Conservation (phyloP, 2,113 vertebrate genomes). For the Leuciscus idus region DNA sequence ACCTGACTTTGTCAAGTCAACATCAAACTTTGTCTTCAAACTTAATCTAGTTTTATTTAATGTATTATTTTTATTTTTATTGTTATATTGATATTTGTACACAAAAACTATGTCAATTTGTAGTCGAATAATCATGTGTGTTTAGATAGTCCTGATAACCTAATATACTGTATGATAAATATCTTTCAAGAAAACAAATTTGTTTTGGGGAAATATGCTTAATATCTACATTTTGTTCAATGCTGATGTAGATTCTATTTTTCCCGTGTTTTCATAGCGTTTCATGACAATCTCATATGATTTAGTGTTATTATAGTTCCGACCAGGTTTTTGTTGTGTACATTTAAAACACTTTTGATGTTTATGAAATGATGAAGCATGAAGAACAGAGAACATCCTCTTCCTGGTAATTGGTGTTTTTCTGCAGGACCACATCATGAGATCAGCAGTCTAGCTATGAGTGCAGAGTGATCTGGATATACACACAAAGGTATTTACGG, state of each 20-base stretch:
- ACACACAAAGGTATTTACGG: constrained; percentile 17
- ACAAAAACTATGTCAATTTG: neutral
- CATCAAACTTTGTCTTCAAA: too few species aligned
- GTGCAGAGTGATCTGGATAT: constrained; percentile 4
- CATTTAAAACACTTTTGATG: neutral
- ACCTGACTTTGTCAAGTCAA: too few species aligned
- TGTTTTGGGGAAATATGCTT: neutral
- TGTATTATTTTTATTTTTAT: too few species aligned
- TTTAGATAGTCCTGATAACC: neutral
- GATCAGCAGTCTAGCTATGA: neutral
- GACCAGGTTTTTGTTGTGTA: too few species aligned
- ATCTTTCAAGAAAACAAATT: neutral
- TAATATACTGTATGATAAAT: neutral
- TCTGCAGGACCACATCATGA: neutral
- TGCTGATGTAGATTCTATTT: neutral
- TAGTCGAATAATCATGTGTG: neutral
- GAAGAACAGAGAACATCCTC: neutral
- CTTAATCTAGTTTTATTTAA: too few species aligned
- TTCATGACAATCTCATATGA: neutral
- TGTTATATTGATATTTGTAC: too few species aligned
- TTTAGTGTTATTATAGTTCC: too few species aligned
- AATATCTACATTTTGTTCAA: neutral
- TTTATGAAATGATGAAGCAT: neutral
- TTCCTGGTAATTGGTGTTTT: constrained; percentile 10
- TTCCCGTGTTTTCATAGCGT: neutral